Evolutionary conservation across 2,888 invertebrate species (phyloP).

Genomic region (Nomada goodeniana): DNA sequence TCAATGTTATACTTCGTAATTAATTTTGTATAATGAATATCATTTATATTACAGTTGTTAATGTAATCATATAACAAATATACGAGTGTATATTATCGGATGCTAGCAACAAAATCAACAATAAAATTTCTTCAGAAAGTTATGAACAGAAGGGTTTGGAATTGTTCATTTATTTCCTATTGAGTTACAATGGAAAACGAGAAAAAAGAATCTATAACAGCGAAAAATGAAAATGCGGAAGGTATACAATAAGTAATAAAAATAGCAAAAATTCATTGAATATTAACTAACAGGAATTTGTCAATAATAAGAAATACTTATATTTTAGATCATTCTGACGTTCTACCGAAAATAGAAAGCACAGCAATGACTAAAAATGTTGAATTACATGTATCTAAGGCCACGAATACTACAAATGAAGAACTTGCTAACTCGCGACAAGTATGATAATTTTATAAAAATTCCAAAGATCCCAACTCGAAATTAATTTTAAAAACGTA

Average conservation of each 20-base stretch:
- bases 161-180: constrained; percentile 13
- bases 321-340: constrained; percentile 14
- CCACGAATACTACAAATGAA: constrained; percentile 21
- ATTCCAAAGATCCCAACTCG: background rate
- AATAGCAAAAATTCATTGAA: background rate
- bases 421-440: constrained; percentile 29
- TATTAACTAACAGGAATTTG: background rate
- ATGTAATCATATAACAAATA: background rate
- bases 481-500: constrained; percentile 10
- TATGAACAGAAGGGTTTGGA: background rate
- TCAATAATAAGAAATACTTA: background rate
- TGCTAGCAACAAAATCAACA: background rate
- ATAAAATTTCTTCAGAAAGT: background rate
- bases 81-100: background rate
- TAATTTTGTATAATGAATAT: background rate
- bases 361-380: constrained; percentile 3
- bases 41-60: constrained; percentile 28
- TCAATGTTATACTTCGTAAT: no score
- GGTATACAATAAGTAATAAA: constrained; percentile 31
- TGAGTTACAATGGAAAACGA: constrained; percentile 40
- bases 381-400: constrained; percentile 6
- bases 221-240: constrained; percentile 11
- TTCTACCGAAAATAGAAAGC: background rate
- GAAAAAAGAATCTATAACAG: background rate
- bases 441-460: constrained; percentile 30